Evolutionary conservation across 2,797 vertebrate genomes (phyloP).

Genomic region (Pseudochirops cupreus): DNA sequence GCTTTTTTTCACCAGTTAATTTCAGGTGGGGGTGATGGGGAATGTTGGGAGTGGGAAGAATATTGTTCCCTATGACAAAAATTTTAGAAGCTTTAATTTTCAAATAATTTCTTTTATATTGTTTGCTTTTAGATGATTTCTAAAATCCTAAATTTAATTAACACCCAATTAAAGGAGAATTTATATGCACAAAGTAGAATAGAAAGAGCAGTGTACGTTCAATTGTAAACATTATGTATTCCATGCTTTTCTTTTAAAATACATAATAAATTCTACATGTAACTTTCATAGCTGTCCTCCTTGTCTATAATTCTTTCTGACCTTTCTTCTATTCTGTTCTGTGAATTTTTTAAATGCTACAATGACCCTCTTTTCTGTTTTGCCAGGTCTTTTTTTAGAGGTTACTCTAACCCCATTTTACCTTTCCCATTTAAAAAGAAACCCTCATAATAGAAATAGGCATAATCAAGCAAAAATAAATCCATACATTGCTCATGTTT

Average conservation of each 20-base stretch:
- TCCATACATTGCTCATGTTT: neutral
- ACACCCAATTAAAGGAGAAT: neutral
- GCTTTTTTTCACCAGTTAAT: constrained; percentile 20
- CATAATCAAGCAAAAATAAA: neutral
- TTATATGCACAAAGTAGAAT: neutral
- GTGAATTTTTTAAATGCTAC: neutral
- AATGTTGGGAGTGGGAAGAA: neutral
- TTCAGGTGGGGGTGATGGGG: neutral
- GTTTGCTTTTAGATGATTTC: neutral
- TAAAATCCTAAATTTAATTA: neutral
- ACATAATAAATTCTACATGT: neutral
- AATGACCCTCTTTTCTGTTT: neutral
- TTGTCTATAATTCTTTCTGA: neutral
- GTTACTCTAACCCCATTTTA: neutral
- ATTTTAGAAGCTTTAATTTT: neutral
- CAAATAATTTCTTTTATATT: neutral
- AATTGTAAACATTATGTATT: neutral
- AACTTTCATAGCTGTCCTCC: neutral
- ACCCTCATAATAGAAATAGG: neutral
- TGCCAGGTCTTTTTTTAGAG: neutral
- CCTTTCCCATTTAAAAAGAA: neutral
- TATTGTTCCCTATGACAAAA: neutral
- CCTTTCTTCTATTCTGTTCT: neutral
- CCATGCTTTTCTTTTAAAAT: neutral
- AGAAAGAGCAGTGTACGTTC: neutral